Conservation (phyloP, 2,113 vertebrate genomes). For the Noctilio leporinus region DNA sequence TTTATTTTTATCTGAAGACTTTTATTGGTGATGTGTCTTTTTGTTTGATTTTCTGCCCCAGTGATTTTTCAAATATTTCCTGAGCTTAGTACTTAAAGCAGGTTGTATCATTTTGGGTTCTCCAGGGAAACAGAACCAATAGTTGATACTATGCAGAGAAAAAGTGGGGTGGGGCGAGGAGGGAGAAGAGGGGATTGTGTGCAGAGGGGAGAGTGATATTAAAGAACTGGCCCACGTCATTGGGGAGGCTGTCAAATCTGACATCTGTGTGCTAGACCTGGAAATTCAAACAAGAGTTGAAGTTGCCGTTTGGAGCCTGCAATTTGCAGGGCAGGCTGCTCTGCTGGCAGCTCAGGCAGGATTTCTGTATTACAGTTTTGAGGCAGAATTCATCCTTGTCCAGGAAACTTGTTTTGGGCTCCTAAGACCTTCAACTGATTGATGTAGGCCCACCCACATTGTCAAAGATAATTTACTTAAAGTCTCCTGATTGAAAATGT, state of each 20-base stretch:
- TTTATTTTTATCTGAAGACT: not conserved
- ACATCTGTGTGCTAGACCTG: not conserved
- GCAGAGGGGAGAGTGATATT: not conserved
- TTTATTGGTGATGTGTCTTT: not conserved
- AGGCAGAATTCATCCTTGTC: not conserved
- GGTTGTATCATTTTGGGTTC: not conserved
- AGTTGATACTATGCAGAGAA: not conserved
- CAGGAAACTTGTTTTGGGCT: not conserved
- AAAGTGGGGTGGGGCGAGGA: not conserved
- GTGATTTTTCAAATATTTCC: not conserved
- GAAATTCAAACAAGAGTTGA: not conserved
- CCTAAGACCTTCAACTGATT: not conserved
- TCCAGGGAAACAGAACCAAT: not conserved
- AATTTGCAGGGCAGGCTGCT: not conserved
- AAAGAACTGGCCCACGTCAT: not conserved
- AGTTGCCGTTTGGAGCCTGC: not conserved
- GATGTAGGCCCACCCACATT: not conserved
- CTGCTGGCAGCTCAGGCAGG: not conserved
- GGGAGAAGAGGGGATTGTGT: rapidly evolving
- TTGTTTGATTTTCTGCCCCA: not conserved
- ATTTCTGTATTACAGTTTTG: not conserved
- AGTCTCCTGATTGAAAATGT: not conserved
- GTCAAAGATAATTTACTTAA: not conserved
- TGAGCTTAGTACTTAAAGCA: not conserved
- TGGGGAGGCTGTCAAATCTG: not conserved